Evolutionary conservation across 2,888 invertebrate genomes (phyloP), one percentile per base, ranked within the genome.

Genomic region (Polydrusus cervinus): DNA sequence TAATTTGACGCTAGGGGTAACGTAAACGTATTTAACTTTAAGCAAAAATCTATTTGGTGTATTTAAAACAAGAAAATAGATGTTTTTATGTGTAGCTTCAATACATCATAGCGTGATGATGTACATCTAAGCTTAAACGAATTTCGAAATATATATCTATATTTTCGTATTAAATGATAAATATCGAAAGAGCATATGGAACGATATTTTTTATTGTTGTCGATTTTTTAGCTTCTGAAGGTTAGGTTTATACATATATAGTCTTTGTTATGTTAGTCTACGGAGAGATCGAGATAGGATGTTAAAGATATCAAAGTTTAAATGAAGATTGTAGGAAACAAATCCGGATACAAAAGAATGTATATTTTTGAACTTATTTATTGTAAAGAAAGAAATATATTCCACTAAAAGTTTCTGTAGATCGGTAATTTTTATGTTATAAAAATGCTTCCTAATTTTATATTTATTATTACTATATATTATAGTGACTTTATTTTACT

Each of bases 61-160:
- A 67, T 65, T 71, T 53, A 66, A 68, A 66, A 45, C n/a, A 65
- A 66, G 69, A 64, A 51, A 66, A 71, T 78, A 73, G 78, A 78
- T 78, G 77, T 78, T 79, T 83, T 81, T 84, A 84, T 84, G 84
- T 86, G 86, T 86, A 86, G 86, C 86, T 86, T 86, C 81, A 82
- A 79, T 81, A 81, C 83, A 82, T 83, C 81, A 80, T 82, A 82
- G 83, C 83, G 82, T 82, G 77, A 77, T 76, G 78, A 74, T 77
- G 61, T 78, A 75, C 51, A 43, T 78, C 72, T 75, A 75, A 78
- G 71, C 75, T 75, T 75, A 71, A 72, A 78, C 85, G 84, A 85
- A 85, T 84, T 85, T 83, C 84, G 84, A 84, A 84, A 83, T 81
- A 82, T 53, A 73, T 79, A 82, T 84, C 83, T 86, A 86, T 86